Conservation (phyloP, 2,888 invertebrate species). For the Cistogaster globosa region DNA sequence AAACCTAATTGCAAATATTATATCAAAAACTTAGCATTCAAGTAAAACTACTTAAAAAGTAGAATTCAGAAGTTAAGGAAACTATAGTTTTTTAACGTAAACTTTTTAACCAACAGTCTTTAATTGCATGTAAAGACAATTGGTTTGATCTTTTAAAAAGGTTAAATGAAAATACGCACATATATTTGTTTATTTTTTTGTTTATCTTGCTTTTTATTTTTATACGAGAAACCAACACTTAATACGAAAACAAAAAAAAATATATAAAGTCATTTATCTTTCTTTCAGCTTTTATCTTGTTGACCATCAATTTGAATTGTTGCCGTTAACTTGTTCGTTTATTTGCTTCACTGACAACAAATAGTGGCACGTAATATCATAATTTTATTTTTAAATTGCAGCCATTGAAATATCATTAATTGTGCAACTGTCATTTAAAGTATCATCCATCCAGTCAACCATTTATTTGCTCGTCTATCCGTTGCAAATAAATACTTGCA, state of each 20-base stretch:
- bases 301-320: conserved; percentile 67
- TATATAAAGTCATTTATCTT: conserved; percentile 63
- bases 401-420: conserved; percentile 66
- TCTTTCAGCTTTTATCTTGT: conserved; percentile 59
- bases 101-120: conserved; percentile 25
- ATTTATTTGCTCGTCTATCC: neutral
- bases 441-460: conserved; percentile 41
- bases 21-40: no score
- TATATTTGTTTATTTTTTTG: neutral
- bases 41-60: no score
- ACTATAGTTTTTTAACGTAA: conserved; percentile 2
- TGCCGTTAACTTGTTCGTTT: conserved; percentile 51
- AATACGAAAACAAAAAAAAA: conserved; percentile 9
- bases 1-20: no score
- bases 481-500: neutral
- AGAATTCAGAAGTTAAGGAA: no score
- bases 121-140: conserved; percentile 29
- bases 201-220: conserved; percentile 12
- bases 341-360: conserved; percentile 37
- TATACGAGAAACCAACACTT: conserved; percentile 36
- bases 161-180: conserved; percentile 34
- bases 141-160: conserved; percentile 64
- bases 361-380: conserved; percentile 1
- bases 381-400: conserved; percentile 32
- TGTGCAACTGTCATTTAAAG: conserved; percentile 58